Base-by-base conservation (phyloP, 2,113 vertebrate genomes). In the Himantopus leucocephalus region DNA sequence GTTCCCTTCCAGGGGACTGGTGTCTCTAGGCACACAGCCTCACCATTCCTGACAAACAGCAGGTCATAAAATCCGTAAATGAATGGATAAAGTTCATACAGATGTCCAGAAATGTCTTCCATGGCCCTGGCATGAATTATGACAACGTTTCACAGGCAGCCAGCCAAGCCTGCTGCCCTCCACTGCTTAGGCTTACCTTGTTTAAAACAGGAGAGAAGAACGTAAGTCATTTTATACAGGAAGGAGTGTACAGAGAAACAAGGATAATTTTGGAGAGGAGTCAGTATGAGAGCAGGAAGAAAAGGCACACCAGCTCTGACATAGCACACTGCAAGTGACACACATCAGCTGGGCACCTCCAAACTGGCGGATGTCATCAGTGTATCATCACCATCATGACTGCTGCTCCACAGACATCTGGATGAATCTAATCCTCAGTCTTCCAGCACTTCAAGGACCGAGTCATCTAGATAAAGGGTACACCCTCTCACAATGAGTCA, bases 311-410 rank as follows among this genome's bases (percentile, higher is more conserved):
- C 7, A 80, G 22, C n/a, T 88, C 55, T 63, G 50, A 63, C 15
- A 47, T 4, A 78, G 26, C 37, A 52, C 21, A 71, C 3, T 0
- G 0, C 3, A 7, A 75, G 21, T 59, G 29, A 32, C 52, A 39
- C 0, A 3, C 1, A 0, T 37, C 59, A 93, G 64, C 55, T 8
- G 5, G 19, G 24, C 34, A 80, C 21, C 37, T 68, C 62, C 0
- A 0, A 86, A 35, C 34, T 67, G 26, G 18, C 2, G 4, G 41
- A 80, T 84, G 37, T 55, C 75, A 71, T 79, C n/a, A 37, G 17
- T 3, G 0, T 80, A n/a, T 34, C 39, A 37, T 92, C 72, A 88
- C 17, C 4, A 0, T 11, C n/a, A 45, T 74, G 71, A 59, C 52
- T 80, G 41, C 53, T 53, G 17, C 12, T 63, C n/a, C 53, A 47